Evolutionary conservation across 2,797 vertebrate species (phyloP).

Genomic region (Lacerta agilis): DNA sequence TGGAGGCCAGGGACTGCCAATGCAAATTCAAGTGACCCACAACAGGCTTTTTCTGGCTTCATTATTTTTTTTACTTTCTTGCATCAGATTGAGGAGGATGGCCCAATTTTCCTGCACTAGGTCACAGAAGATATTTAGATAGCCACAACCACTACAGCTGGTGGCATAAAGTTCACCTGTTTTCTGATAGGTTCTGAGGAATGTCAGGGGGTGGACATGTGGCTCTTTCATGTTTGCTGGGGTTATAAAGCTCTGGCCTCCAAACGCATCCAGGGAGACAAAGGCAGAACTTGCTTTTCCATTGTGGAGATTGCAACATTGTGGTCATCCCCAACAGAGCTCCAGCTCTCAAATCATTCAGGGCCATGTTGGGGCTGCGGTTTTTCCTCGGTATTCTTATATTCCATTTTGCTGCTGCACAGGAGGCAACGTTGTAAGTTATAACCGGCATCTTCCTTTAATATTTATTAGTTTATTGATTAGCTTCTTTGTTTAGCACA

Average conservation of each 20-base stretch:
- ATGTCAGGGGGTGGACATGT: conserved; percentile 4
- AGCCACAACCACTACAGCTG: background rate
- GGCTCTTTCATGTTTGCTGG: conserved; percentile 61
- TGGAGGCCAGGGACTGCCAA: background rate
- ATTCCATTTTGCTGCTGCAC: conserved; percentile 51
- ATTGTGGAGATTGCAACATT: background rate
- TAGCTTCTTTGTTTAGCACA: background rate
- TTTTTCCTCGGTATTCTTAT: conserved; percentile 57
- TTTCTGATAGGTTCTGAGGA: conserved; percentile 19
- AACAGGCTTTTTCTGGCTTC: accelerated
- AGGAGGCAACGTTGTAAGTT: conserved; percentile 71
- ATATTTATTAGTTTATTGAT: background rate
- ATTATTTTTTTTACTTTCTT: conserved; percentile 4
- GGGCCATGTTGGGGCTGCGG: conserved; percentile 61
- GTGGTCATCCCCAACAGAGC: background rate
- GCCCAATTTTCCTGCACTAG: background rate
- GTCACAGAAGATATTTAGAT: background rate
- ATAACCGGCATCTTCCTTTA: conserved; percentile 12
- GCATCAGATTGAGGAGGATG: background rate
- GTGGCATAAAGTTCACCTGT: background rate
- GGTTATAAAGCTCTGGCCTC: conserved; percentile 61
- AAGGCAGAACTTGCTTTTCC: background rate
- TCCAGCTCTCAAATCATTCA: background rate
- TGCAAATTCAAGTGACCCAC: background rate
- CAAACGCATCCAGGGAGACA: conserved; percentile 7